These are phyloP conservation scores for Cheilosia pagana DNA, from an alignment of 2,888 invertebrate species.

Conservation along the genomic window DNA sequence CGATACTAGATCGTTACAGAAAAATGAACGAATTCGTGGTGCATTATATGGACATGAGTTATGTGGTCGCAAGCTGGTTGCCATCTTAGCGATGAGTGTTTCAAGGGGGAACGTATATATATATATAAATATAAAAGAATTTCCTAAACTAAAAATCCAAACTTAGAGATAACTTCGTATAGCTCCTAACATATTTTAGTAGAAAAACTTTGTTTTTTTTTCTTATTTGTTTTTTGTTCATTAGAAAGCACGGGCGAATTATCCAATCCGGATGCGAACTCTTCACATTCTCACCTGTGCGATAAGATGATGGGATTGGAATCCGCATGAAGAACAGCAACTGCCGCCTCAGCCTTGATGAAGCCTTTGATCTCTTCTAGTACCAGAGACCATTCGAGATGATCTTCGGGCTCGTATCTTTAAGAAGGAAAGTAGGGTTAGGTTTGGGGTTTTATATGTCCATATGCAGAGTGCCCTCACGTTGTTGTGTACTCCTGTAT, in stretches of 20 bases:
- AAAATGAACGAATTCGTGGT: conserved; percentile 80
- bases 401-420: conserved; percentile 97
- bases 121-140: conserved; percentile 30
- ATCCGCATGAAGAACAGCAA: conserved; percentile 94
- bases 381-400: conserved; percentile 97
- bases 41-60: conserved; percentile 62
- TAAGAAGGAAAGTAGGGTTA: background rate
- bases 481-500: conserved; percentile 97
- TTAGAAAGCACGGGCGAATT: conserved; percentile 84
- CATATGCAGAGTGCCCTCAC: conserved; percentile 77
- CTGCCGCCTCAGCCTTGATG: conserved; percentile 95
- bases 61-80: conserved; percentile 66
- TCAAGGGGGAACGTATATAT: conserved; percentile 48
- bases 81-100: conserved; percentile 71
- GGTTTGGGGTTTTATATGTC: conserved; percentile 14
- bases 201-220: conserved; percentile 49
- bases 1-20: conserved; percentile 78
- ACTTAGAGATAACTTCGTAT: conserved; percentile 70
- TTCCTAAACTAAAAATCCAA: conserved; percentile 69
- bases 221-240: conserved; percentile 73
- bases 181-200: conserved; percentile 63
- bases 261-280: conserved; percentile 66
- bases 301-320: conserved; percentile 93
- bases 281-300: conserved; percentile 87
- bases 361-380: conserved; percentile 97